Base-by-base conservation (phyloP, 2,797 vertebrate species). In the Malacoctenus gilli region DNA sequence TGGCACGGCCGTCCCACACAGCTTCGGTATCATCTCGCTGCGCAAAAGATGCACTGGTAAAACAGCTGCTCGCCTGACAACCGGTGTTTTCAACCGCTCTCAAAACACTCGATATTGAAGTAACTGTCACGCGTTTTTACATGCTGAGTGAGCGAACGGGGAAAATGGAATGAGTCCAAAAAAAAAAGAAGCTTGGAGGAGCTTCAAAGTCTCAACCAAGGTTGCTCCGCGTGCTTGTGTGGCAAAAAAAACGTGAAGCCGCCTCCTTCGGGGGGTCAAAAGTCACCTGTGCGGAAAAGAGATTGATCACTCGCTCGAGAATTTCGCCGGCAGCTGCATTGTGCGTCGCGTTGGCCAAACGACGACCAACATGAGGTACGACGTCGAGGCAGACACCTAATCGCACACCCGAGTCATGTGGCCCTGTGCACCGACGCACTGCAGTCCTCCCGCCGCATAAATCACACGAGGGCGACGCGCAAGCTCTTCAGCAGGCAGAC, bases 381-480 rank as follows among this genome's bases (percentile, higher is more conserved):
- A 23, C 20, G 22, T 34, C 4, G 36, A 16, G 62, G 38, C 58
- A 64, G 60, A 56, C 46, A 55, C 44, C 72, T 71, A 84, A 82
- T 69, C 46, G 69, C 34, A 60, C 23, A 48, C 47, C 37, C 12
- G 46, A 50, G 44, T 60, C 59, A 47, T 66, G 69, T 66, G 42
- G 61, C 19, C 53, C 58, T 19, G 37, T 67, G 36, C 54, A 56
- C 51, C 67, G 42, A 20, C 20, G 51, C 16, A 39, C 28, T n/a
- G n/a, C n/a, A n/a, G n/a, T n/a, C 30, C 57, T 64, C 60, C 52
- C 52, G 39, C 63, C 59, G 59, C 78, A 58, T 86, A 78, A 83
- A 82, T 87, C 80, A 65, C 8, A 64, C 23, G 31, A 39, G 48
- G n/a, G 68, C 58, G 67, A 72, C 58, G 59, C 40, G 47, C 15